A percentile compares a stretch with the other conserved stretches of the same genome.
These are phyloP conservation scores for Solea solea DNA, from an alignment of 2,113 vertebrate species.

Conservation along the genomic window DNA sequence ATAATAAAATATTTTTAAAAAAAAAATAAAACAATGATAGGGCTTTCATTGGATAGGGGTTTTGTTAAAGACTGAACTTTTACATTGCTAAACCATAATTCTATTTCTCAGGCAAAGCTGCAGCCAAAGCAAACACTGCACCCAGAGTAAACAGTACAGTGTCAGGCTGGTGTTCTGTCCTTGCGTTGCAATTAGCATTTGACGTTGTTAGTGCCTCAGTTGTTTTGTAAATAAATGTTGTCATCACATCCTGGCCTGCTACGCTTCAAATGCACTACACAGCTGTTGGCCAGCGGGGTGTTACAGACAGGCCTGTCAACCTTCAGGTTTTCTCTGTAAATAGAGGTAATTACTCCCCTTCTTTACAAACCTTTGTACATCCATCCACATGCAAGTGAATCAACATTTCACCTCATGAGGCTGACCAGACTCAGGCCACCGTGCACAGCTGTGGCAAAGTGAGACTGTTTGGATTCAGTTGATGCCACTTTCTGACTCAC, in stretches of 20 bases:
- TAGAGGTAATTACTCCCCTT: conserved; percentile 65
- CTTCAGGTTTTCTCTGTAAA: conserved; percentile 74
- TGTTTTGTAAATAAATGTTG: conserved; percentile 71
- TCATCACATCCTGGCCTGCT: conserved; percentile 54
- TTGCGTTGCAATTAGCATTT: conserved; percentile 24
- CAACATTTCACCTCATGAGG: conserved; percentile 49
- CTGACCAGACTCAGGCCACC: conserved; percentile 28
- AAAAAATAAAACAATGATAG: background rate
- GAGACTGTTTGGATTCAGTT: conserved; percentile 52
- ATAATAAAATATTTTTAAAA: conserved; percentile 5
- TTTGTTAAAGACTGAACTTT: background rate
- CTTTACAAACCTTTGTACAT: conserved; percentile 62
- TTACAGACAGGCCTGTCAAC: conserved; percentile 63
- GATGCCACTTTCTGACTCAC: conserved; percentile 47
- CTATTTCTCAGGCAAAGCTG: conserved; percentile 6
- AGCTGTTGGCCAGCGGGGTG: conserved; percentile 54
- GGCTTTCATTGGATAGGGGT: background rate
- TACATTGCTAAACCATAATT: background rate
- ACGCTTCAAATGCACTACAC: conserved; percentile 48
- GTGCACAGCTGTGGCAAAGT: conserved; percentile 50
- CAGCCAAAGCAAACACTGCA: conserved; percentile 12
- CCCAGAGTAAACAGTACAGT: background rate
- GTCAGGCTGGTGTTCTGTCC: conserved; percentile 35
- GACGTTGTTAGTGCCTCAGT: conserved; percentile 30
- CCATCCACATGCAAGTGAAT: conserved; percentile 58